Base-by-base conservation (phyloP, 2,113 vertebrate species). In the Rostratula benghalensis region DNA sequence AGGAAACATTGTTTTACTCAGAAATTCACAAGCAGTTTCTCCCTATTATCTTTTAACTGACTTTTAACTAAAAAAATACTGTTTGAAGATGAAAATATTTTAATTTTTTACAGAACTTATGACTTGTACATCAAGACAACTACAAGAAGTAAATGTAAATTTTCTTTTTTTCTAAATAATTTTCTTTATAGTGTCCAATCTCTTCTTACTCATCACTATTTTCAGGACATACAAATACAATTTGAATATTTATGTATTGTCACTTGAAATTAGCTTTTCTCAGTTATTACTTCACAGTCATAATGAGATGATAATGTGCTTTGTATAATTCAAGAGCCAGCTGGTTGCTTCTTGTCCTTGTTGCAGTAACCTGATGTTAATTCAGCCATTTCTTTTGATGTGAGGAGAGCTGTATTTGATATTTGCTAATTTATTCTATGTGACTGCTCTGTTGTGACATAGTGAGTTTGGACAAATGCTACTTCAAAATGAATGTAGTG, bases 291-390 rank as follows among this genome's bases (percentile, higher is more conserved):
- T 94, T 96, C 87, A 71, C 43, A 56, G 65, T 64, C 60, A 68
- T 91, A 97, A 96, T 94, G 87, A 96, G 87, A 89, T 92, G 77
- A 94, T 96, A 96, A 95, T 93, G 80, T 59, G 57, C 92, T 96
- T 82, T 91, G 93, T 91, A 60, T 60, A 78, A 91, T 79, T 92
- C 73, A 89, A 95, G 95, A 94, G 74, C 91, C 94, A 97, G 94
- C 89, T 97, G 95, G 89, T 94, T 95, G 45, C 65, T 89, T 95
- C 87, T 82, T 91, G 91, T 95, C 77, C 73, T 90, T 92, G 43
- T 30, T 89, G 56, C 64, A 87, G 87, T 61, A 96, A 68, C 51
- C 80, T 94, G 69, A 95, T 92, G 53, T 84, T 89, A 92, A 95
- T 92, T 91, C 69, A 95, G 28, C 5, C 27, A 43, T 75, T 91